Conservation (phyloP, 2,113 vertebrate genomes). For the Pardalotus punctatus region DNA sequence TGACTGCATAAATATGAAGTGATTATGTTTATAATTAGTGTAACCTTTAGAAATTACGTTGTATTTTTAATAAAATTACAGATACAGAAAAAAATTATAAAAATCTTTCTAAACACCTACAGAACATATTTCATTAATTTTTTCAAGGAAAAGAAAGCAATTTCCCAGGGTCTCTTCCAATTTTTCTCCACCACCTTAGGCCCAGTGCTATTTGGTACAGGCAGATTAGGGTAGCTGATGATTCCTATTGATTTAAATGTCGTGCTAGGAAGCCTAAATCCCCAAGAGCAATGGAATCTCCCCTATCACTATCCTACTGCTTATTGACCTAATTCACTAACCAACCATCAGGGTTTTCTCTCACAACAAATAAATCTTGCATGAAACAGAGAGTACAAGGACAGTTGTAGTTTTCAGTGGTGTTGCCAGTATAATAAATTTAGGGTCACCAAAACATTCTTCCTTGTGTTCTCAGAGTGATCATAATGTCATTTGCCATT, state of each 20-base stretch:
- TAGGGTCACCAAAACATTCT: not conserved
- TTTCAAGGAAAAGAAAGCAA: not conserved
- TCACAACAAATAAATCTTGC: slow-evolving; percentile 67
- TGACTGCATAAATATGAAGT: not conserved
- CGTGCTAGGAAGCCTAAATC: slow-evolving; percentile 60
- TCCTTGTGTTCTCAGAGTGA: not conserved
- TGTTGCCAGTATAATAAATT: not conserved
- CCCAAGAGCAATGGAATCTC: slow-evolving; percentile 66
- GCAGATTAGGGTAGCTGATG: slow-evolving; percentile 60
- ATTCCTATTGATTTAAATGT: slow-evolving; percentile 64
- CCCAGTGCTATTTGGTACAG: not conserved
- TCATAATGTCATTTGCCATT: not conserved
- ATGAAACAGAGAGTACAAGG: slow-evolving; percentile 50
- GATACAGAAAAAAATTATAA: not conserved
- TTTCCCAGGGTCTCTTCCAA: slow-evolving; percentile 4
- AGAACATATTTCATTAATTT: not conserved
- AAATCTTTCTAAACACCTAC: not conserved
- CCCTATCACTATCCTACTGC: slow-evolving; percentile 66
- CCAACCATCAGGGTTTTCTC: slow-evolving; percentile 65
- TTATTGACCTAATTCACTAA: slow-evolving; percentile 71
- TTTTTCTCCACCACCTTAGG: slow-evolving; percentile 36
- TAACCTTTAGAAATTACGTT: not conserved
- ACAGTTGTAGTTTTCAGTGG: not conserved
- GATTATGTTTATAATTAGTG: not conserved
- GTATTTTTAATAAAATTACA: not conserved